Percentiles rank a stretch among this genome's conserved stretches.
Conservation (phyloP, 2,888 invertebrate genomes). For the Lochmaea crataegi region DNA sequence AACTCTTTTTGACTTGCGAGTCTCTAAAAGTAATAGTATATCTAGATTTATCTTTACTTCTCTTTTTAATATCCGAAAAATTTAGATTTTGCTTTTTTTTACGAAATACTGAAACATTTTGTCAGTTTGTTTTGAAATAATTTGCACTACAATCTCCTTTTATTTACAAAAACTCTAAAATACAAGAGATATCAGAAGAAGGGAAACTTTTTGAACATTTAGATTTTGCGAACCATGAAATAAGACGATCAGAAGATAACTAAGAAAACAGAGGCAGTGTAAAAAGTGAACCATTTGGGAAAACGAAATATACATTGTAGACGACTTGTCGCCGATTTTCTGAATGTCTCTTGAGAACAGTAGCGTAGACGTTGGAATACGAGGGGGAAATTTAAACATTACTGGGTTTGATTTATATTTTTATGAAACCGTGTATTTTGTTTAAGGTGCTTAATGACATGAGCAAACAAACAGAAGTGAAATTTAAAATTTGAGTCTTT, state of each 20-base stretch:
- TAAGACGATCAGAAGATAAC: slow-evolving; percentile 61
- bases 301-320: slow-evolving; percentile 46
- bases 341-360: slow-evolving; percentile 35
- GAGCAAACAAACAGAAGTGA: no score
- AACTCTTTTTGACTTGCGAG: no score
- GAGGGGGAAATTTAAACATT: background rate
- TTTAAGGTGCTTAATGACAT: no score
- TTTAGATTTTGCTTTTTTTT: no score
- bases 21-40: no score
- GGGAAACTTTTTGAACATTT: slow-evolving; percentile 49
- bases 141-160: background rate
- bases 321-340: slow-evolving; percentile 44
- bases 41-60: no score
- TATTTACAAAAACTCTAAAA: slow-evolving; percentile 16
- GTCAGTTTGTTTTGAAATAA: background rate
- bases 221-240: slow-evolving; percentile 64
- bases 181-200: slow-evolving; percentile 37
- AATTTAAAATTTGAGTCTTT: no score
- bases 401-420: no score
- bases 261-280: slow-evolving; percentile 53
- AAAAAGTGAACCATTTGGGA: slow-evolving; percentile 49
- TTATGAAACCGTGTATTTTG: no score
- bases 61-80: no score
- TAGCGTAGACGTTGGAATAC: slow-evolving; percentile 13
- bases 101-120: background rate